Conservation (phyloP, 2,888 invertebrate genomes). For the Dione vanillae region DNA sequence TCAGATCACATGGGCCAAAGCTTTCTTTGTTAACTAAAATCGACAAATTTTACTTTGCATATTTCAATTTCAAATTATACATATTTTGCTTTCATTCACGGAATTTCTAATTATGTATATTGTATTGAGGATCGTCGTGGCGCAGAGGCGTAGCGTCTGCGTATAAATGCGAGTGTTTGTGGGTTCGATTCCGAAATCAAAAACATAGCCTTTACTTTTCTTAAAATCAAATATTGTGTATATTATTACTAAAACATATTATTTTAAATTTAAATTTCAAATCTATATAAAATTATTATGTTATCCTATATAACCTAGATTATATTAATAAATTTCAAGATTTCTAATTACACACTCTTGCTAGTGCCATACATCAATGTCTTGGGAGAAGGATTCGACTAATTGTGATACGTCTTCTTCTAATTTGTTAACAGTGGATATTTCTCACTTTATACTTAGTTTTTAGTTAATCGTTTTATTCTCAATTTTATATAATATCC, state of each 20-base stretch:
- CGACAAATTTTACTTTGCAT: constrained; percentile 11
- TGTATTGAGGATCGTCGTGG: neutral
- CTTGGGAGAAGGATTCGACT: constrained; percentile 11
- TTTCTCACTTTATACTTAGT: too few relatives aligned
- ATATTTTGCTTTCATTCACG: neutral
- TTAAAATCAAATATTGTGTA: too few relatives aligned
- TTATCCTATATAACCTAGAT: too few relatives aligned
- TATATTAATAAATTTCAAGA: neutral
- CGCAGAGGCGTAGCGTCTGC: neutral
- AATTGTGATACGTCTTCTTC: constrained; percentile 1
- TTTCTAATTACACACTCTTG: constrained; percentile 6
- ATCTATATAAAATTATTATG: too few relatives aligned
- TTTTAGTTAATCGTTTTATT: too few relatives aligned
- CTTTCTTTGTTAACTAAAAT: constrained; percentile 7
- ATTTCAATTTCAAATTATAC: neutral
- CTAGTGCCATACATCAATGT: constrained; percentile 11
- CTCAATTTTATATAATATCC: too few relatives aligned
- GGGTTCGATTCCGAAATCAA: neutral
- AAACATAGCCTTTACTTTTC: too few relatives aligned
- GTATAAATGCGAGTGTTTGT: neutral
- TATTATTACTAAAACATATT: too few relatives aligned
- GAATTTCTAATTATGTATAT: neutral
- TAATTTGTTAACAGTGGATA: constrained; percentile 4
- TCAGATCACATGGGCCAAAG: constrained; percentile 35
- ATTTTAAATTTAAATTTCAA: too few relatives aligned